Evolutionary conservation across 53 echinoderm and acorn worm genomes (phyloP).

Genomic region (Stichopus horrens): DNA sequence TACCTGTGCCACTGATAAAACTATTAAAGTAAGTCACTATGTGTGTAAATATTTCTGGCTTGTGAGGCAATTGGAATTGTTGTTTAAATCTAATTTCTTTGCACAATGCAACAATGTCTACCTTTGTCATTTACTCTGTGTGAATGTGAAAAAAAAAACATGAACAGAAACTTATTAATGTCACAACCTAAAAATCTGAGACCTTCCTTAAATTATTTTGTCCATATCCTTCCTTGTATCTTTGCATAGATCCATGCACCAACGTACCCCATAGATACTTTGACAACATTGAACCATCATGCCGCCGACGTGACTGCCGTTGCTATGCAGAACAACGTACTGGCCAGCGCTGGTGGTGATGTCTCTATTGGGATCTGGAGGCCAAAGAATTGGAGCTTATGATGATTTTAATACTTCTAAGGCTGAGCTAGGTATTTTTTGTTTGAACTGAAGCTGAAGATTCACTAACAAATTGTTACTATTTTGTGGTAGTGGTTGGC

Average conservation of each 20-base stretch:
- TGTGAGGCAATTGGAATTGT: too few relatives aligned
- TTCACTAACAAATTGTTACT: too few relatives aligned
- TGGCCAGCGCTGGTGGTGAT: slow-evolving; percentile 88
- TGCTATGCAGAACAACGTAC: slow-evolving; percentile 64
- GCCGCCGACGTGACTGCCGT: slow-evolving; percentile 58
- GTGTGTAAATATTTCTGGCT: too few relatives aligned
- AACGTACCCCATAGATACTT: slow-evolving; percentile 59
- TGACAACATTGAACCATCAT: slow-evolving; percentile 56
- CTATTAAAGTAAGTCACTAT: slow-evolving; percentile 58
- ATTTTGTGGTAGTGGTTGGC: too few relatives aligned
- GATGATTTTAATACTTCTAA: not conserved
- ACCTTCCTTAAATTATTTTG: not conserved
- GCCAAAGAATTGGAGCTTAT: slow-evolving; percentile 52
- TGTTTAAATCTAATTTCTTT: too few relatives aligned
- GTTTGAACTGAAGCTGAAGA: too few relatives aligned
- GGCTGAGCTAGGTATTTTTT: too few relatives aligned
- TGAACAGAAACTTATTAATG: not conserved
- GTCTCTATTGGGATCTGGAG: slow-evolving; percentile 75
- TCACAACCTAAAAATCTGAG: not conserved
- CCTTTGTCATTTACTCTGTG: too few relatives aligned
- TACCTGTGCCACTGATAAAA: slow-evolving; percentile 82
- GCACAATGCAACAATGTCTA: too few relatives aligned
- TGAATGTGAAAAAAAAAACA: too few relatives aligned
- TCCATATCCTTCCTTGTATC: not conserved
- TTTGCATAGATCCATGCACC: slow-evolving; percentile 67